These are phyloP conservation scores for Thamnophis sirtalis DNA, from an alignment of 2,113 vertebrate genomes.

Conservation along the genomic window DNA sequence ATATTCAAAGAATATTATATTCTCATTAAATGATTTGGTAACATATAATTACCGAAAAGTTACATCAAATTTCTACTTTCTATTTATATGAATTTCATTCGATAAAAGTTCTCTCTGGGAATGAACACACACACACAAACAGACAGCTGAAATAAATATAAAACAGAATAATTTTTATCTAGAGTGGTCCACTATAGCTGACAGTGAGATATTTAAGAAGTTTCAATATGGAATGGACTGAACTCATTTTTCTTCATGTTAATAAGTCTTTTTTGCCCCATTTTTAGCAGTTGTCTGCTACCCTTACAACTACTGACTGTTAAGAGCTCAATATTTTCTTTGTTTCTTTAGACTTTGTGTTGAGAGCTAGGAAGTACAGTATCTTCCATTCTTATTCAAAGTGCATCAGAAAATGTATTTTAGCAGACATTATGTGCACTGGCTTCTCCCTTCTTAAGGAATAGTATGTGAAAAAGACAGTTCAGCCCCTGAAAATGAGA, in stretches of 20 bases:
- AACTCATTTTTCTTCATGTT: not conserved
- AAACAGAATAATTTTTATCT: not conserved
- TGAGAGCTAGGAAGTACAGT: not conserved
- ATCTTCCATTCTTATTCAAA: not conserved
- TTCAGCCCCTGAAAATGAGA: not conserved
- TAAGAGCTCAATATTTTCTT: not conserved
- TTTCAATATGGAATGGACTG: not conserved
- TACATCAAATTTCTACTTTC: not conserved
- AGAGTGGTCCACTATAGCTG: not conserved
- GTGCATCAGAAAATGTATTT: not conserved
- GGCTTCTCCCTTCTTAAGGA: not conserved
- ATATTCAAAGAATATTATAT: not conserved
- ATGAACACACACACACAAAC: not conserved
- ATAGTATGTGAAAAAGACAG: not conserved
- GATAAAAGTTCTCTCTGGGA: not conserved
- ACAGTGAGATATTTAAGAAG: not conserved
- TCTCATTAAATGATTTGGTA: not conserved
- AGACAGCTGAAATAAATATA: not conserved
- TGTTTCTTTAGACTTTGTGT: not conserved
- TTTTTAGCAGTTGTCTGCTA: not conserved
- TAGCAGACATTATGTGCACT: not conserved
- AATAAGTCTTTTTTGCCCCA: not conserved
- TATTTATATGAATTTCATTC: not conserved
- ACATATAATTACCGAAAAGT: not conserved
- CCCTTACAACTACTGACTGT: not conserved